Percentiles rank a stretch among this genome's conserved stretches.
These are phyloP conservation scores for Trinectes maculatus DNA, from an alignment of 2,113 vertebrate genomes.

Conservation along the genomic window DNA sequence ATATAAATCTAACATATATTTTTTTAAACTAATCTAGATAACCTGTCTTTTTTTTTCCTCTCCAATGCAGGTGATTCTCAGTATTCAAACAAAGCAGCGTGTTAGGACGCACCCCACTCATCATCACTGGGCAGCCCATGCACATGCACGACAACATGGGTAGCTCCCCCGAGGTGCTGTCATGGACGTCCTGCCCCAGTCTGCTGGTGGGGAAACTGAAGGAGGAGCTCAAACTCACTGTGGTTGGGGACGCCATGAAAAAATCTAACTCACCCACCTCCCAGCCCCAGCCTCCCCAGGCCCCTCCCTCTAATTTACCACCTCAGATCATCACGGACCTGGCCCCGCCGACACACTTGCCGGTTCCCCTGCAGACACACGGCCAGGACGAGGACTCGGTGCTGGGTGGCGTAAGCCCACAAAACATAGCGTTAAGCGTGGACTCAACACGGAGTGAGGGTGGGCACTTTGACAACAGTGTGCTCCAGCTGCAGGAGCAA, in stretches of 20 bases:
- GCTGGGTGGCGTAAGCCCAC: slow-evolving; percentile 77
- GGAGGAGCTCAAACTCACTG: slow-evolving; percentile 86
- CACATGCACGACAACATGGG: slow-evolving; percentile 95
- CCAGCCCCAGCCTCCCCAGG: slow-evolving; percentile 72
- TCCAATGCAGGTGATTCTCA: slow-evolving; percentile 72
- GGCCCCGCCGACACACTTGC: slow-evolving; percentile 80
- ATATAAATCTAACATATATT: slow-evolving; percentile 5
- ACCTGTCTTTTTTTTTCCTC: slow-evolving; percentile 1
- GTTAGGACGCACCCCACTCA: slow-evolving; percentile 45
- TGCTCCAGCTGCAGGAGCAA: slow-evolving; percentile 93
- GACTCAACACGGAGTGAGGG: slow-evolving; percentile 89
- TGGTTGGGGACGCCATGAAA: slow-evolving; percentile 80
- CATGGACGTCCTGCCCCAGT: slow-evolving; percentile 89
- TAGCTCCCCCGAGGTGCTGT: slow-evolving; percentile 92
- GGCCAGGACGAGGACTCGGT: slow-evolving; percentile 80
- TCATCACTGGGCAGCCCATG: slow-evolving; percentile 73
- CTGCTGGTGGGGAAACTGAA: slow-evolving; percentile 86
- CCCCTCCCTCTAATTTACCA: slow-evolving; percentile 69
- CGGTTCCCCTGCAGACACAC: slow-evolving; percentile 74
- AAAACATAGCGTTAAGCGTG: slow-evolving; percentile 87
- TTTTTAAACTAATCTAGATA: slow-evolving; percentile 7
- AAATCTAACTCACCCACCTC: slow-evolving; percentile 68
- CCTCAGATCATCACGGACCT: slow-evolving; percentile 88
- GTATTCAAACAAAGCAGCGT: slow-evolving; percentile 43
- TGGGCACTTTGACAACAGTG: slow-evolving; percentile 92